Conservation (phyloP, 1,140 invertebrate genomes). For the Bombus pascuorum region DNA sequence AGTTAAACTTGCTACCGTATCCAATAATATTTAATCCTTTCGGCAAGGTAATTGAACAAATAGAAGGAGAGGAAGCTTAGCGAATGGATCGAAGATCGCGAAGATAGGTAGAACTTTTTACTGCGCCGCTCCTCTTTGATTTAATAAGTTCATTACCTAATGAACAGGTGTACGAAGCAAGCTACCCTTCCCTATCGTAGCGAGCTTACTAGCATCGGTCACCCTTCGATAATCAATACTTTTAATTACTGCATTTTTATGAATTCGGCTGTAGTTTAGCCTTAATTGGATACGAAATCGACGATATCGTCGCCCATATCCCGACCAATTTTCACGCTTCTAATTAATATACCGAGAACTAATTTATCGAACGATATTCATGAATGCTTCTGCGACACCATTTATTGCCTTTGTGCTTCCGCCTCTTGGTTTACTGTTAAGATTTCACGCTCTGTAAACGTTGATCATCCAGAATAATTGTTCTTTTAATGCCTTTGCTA, state of each 20-base stretch:
- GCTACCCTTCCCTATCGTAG: background rate
- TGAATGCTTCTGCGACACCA: conserved; percentile 8
- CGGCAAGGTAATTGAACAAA: conserved; percentile 71
- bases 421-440: background rate
- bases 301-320: conserved; percentile 32
- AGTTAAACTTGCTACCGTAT: conserved; percentile 67
- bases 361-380: conserved; percentile 47
- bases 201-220: conserved; percentile 41
- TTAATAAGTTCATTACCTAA: conserved; percentile 81
- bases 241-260: conserved; percentile 79
- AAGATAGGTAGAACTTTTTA: conserved; percentile 63
- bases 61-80: conserved; percentile 49
- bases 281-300: conserved; percentile 72
- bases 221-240: conserved; percentile 78
- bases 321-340: conserved; percentile 43
- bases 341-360: conserved; percentile 41
- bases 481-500: background rate
- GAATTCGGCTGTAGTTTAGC: conserved; percentile 71
- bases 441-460: background rate
- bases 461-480: background rate
- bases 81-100: conserved; percentile 29
- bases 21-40: conserved; percentile 76
- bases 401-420: conserved; percentile 25
- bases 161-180: conserved; percentile 77
- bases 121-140: conserved; percentile 70